Conservation (phyloP, 2,888 invertebrate genomes). For the Volucella zonaria region DNA sequence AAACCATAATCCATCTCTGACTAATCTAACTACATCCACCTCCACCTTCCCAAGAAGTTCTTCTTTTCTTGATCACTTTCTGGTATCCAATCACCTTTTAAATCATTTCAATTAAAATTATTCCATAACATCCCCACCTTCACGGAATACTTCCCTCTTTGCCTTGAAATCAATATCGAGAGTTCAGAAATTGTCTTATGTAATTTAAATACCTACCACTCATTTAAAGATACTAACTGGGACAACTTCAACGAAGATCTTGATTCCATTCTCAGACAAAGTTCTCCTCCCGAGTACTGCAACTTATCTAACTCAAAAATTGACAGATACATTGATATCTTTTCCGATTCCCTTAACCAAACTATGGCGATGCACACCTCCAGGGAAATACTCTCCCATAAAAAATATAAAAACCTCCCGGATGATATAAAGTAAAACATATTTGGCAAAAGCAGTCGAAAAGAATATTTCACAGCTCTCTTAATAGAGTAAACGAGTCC, state of each 20-base stretch:
- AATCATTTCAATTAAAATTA: not conserved
- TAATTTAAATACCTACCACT: not conserved
- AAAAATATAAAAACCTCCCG: constrained; percentile 5
- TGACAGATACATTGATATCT: too few species aligned
- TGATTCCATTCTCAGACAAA: not conserved
- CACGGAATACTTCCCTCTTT: constrained; percentile 8
- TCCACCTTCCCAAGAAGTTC: not conserved
- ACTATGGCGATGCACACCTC: not conserved
- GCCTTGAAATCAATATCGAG: not conserved
- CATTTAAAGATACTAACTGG: not conserved
- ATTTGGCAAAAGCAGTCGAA: constrained; percentile 4
- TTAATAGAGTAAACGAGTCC: too few species aligned
- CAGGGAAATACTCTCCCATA: not conserved
- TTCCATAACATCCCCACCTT: not conserved
- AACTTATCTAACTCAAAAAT: not conserved
- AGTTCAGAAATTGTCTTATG: not conserved
- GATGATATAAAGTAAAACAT: not conserved
- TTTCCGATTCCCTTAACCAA: not conserved
- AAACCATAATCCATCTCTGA: not conserved
- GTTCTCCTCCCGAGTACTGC: not conserved
- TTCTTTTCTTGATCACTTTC: not conserved
- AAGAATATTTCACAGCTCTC: not conserved
- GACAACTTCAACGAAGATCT: not conserved
- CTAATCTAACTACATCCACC: not conserved
- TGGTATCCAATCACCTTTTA: constrained; percentile 4